A percentile compares a stretch with the other conserved stretches of the same genome.
Evolutionary conservation across 1,140 invertebrate species (phyloP).

Genomic region (Dreissena polymorpha): DNA sequence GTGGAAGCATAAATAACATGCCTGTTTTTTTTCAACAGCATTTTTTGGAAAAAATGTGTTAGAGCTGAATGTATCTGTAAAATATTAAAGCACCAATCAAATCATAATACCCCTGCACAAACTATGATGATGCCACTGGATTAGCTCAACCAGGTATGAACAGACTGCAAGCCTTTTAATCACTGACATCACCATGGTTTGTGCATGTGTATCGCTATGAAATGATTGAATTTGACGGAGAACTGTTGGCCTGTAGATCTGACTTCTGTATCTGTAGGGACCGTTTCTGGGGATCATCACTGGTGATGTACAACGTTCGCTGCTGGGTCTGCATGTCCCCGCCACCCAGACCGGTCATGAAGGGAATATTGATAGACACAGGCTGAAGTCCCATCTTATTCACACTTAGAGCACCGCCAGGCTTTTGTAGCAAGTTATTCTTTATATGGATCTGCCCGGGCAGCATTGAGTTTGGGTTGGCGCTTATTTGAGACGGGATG

Average conservation of each 20-base stretch:
- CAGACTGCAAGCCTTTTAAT: background rate
- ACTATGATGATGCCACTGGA: constrained; percentile 21
- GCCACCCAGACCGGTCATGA: constrained; percentile 61
- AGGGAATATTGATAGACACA: constrained; percentile 70
- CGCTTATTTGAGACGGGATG: constrained; percentile 39
- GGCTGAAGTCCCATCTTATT: constrained; percentile 70
- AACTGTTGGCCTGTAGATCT: constrained; percentile 52
- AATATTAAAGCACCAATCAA: too few relatives aligned
- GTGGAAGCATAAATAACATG: too few relatives aligned
- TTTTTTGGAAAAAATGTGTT: too few relatives aligned
- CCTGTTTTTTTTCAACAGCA: too few relatives aligned
- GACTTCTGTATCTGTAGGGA: constrained; percentile 54
- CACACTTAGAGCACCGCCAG: constrained; percentile 42
- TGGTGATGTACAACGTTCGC: constrained; percentile 67
- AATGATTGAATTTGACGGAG: constrained; percentile 48
- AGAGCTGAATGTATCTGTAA: too few relatives aligned
- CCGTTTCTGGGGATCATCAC: constrained; percentile 57
- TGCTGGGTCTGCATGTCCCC: constrained; percentile 58
- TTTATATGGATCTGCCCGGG: constrained; percentile 67
- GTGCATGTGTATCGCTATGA: constrained; percentile 51
- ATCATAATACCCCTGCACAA: constrained; percentile 11
- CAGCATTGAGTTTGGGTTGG: constrained; percentile 56
- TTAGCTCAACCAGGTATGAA: background rate
- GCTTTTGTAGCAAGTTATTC: constrained; percentile 64
- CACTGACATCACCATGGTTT: constrained; percentile 37